Evolutionary conservation across 2,888 invertebrate genomes (phyloP), one percentile per base, ranked within the genome.

Genomic region (Lycaena phlaeas): DNA sequence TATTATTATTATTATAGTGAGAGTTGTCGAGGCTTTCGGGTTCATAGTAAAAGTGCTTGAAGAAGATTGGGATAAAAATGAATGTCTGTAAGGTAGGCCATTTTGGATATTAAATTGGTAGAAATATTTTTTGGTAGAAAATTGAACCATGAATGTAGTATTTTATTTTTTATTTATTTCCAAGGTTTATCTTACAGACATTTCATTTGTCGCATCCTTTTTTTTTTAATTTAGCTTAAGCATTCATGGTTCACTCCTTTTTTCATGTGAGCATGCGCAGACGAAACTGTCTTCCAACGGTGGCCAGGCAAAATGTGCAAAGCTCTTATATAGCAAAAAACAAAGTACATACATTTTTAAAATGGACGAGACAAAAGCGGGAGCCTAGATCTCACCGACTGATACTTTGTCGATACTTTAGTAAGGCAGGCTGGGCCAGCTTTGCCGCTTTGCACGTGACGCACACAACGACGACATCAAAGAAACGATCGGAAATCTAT

Each of bases 51-150:
- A 53, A 51, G 49, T 46, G 42, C 30, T 29, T 48, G 76, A 74
- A 74, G 68, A 72, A 68, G 70, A 68, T 77, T 75, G 78, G 72
- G 72, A 73, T 77, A 79, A 51, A 62, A 64, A 73, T 57, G 60
- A 76, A 76, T 81, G 82, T 84, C 82, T 84, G 82, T 84, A 82
- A 84, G 84, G 84, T 84, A 84, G 82, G 84, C 81, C 78, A 60
- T 65, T 81, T 55, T 61, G 50, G 39, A 49, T 63, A 60, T 57
- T 61, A 51, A 57, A 58, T 66, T 66, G 52, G 57, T 65, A 52
- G 49, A 40, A 40, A 42, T 48, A 43, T 50, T 17, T 46, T 48
- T 46, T 40, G 39, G 54, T 61, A 56, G 54, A 49, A 22, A 45
- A 43, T 50, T 69, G 79, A 70, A 79, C 81, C 82, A 81, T 81